Conservation (phyloP, 92 coral and sea anemone species). For the Siderastrea siderea region DNA sequence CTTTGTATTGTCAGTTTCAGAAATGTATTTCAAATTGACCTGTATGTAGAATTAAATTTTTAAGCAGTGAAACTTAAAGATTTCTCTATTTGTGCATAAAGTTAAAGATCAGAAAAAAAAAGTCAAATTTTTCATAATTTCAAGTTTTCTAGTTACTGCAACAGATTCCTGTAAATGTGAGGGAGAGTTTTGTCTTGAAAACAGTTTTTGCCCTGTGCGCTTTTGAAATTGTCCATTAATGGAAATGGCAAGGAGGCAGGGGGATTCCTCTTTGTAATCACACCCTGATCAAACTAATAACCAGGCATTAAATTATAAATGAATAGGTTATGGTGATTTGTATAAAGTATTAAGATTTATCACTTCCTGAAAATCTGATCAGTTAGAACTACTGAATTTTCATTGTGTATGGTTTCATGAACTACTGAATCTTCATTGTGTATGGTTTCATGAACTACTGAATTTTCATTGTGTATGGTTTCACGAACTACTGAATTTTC, state of each 20-base stretch:
- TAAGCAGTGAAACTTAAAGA: not conserved
- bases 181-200: not conserved
- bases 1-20: not conserved
- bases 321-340: not conserved
- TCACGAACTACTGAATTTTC: too few relatives aligned
- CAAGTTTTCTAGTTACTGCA: not conserved
- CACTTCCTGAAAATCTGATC: conserved; percentile 5
- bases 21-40: not conserved
- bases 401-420: not conserved
- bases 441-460: too few relatives aligned
- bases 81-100: too few relatives aligned
- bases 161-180: not conserved
- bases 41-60: not conserved
- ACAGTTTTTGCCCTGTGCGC: not conserved
- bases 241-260: not conserved
- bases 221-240: conserved; percentile 21
- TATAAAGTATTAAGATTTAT: not conserved
- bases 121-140: not conserved
- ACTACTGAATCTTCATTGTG: too few relatives aligned
- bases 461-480: too few relatives aligned
- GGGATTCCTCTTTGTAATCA: conserved; percentile 10
- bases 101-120: too few relatives aligned
- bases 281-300: not conserved
- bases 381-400: not conserved
- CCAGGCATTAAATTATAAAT: not conserved